Evolutionary conservation across 2,113 vertebrate genomes (phyloP).

Genomic region (Oceanodroma tethys): DNA sequence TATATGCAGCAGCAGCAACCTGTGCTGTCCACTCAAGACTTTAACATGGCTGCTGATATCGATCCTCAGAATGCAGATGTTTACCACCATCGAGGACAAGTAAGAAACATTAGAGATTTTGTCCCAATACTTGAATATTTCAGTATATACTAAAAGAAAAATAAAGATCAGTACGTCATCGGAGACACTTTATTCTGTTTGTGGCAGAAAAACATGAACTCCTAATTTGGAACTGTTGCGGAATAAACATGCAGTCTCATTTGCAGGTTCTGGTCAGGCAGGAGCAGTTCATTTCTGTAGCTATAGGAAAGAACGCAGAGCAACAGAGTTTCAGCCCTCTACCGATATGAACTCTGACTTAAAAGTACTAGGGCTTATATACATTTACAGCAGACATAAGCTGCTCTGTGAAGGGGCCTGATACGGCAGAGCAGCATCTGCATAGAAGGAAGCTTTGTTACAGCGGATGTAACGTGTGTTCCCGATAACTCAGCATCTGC

Average conservation of each 20-base stretch:
- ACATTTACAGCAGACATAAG: background rate
- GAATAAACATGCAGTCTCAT: background rate
- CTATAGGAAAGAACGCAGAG: background rate
- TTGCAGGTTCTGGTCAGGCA: background rate
- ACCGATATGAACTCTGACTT: background rate
- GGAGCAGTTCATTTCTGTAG: background rate
- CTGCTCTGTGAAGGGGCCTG: background rate
- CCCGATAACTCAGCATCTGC: background rate
- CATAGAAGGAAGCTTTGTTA: background rate
- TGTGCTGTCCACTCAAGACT: slow-evolving; percentile 89
- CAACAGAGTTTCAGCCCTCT: background rate
- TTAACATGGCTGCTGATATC: slow-evolving; percentile 93
- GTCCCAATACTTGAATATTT: background rate
- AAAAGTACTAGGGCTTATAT: background rate
- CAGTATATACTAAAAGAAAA: background rate
- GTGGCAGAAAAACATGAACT: background rate
- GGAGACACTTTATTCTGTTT: background rate
- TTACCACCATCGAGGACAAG: slow-evolving; percentile 97
- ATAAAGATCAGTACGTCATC: fast-evolving
- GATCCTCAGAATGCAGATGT: slow-evolving; percentile 94
- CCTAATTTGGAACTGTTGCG: background rate
- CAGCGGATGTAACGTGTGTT: fast-evolving
- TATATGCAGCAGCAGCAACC: slow-evolving; percentile 98
- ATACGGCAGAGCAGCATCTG: background rate
- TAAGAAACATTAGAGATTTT: slow-evolving; percentile 36